Conservation (phyloP, 2,888 invertebrate species). For the Cheilosia scutellata region DNA sequence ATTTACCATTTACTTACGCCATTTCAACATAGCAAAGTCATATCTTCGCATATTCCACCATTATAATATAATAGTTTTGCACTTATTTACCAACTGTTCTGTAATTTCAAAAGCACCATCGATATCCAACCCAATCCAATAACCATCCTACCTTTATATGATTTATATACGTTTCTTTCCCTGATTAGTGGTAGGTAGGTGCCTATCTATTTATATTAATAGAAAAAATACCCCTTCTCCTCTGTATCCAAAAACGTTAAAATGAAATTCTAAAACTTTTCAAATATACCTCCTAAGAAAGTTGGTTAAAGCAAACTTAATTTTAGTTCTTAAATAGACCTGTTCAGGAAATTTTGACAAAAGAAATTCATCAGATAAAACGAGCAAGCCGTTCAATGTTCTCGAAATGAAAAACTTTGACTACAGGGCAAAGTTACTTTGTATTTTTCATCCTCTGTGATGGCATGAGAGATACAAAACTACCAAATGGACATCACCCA, state of each 20-base stretch:
- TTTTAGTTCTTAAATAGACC: conserved; percentile 42
- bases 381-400: conserved; percentile 52
- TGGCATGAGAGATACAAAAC: conserved; percentile 18
- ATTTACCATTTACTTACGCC: too few relatives aligned
- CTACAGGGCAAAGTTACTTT: conserved; percentile 45
- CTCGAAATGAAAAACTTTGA: conserved; percentile 49
- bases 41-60: too few relatives aligned
- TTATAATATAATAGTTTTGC: too few relatives aligned
- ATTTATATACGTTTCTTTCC: too few relatives aligned
- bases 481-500: conserved; percentile 32
- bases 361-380: conserved; percentile 69
- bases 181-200: too few relatives aligned
- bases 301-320: conserved; percentile 51
- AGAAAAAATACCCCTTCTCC: background rate
- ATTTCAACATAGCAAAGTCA: too few relatives aligned
- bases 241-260: conserved; percentile 34
- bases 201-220: background rate
- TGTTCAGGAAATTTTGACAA: conserved; percentile 61
- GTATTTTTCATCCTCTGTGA: conserved; percentile 21
- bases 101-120: too few relatives aligned
- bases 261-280: conserved; percentile 40
- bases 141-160: too few relatives aligned
- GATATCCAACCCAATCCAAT: too few relatives aligned
- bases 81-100: too few relatives aligned
- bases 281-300: conserved; percentile 24